These are phyloP conservation scores for Opisthograptis luteolata DNA, from an alignment of 2,888 invertebrate species.

Conservation along the genomic window DNA sequence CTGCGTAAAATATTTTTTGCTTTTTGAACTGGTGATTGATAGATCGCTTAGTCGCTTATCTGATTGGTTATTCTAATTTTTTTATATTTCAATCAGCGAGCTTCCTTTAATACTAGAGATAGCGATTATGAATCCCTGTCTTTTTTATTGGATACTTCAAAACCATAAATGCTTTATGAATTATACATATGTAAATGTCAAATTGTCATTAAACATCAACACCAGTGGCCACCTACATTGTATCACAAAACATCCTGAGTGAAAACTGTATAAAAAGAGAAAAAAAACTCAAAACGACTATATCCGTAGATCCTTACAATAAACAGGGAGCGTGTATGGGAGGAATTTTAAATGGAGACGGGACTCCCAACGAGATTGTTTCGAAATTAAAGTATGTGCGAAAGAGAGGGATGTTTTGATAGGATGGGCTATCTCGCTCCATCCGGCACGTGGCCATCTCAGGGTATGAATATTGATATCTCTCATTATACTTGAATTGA, in stretches of 20 bases:
- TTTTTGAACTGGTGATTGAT: too few relatives aligned
- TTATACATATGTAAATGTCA: slow-evolving; percentile 2
- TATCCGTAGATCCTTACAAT: slow-evolving; percentile 38
- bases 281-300: slow-evolving; percentile 38
- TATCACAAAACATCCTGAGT: slow-evolving; percentile 20
- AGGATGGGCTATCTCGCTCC: slow-evolving; percentile 18
- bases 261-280: slow-evolving; percentile 24
- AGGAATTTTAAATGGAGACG: slow-evolving; percentile 40
- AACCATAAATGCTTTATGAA: too few relatives aligned
- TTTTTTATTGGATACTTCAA: not conserved
- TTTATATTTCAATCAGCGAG: too few relatives aligned
- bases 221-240: slow-evolving; percentile 41
- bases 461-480: slow-evolving; percentile 64
- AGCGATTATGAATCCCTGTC: too few relatives aligned
- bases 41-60: too few relatives aligned
- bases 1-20: too few relatives aligned
- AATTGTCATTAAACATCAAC: slow-evolving; percentile 18
- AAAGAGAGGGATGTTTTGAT: slow-evolving; percentile 31
- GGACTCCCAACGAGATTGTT: slow-evolving; percentile 40
- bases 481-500: slow-evolving; percentile 51
- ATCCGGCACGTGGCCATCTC: slow-evolving; percentile 58
- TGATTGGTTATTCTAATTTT: too few relatives aligned
- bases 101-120: too few relatives aligned
- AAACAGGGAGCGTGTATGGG: slow-evolving; percentile 41
- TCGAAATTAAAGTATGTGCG: slow-evolving; percentile 46